Base-by-base conservation (phyloP, 1,140 invertebrate genomes). In the Drosophila setifemur region DNA sequence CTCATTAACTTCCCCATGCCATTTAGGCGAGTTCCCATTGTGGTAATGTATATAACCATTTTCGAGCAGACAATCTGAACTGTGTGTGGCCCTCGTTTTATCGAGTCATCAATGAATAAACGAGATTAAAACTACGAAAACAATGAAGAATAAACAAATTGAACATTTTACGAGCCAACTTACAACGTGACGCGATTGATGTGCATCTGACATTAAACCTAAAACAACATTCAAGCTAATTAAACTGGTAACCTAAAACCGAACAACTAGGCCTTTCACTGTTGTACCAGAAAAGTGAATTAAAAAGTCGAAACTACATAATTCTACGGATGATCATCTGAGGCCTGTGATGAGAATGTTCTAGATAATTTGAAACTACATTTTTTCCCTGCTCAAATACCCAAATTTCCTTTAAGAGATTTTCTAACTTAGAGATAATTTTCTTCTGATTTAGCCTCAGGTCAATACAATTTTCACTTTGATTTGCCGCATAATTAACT, bases 401-500 rank as follows among this genome's bases (percentile, higher is more conserved):
- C n/a, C n/a, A 7, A 31, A 25, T 48, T 50, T 18, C 2, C 7
- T 16, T 5, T 6, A 4, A 6, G 29, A 16, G 26, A 12, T 16
- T 21, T 6, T 47, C 4, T 35, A 2, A 1, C 40, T 18, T 21
- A 1, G 21, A 6, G 45, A 9, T 21, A 18, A 31, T 58, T 28
- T 58, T 25, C 7, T 12, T 18, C 16, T 28, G 18, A 33, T 55
- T 33, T 43, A 23, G 37, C 43, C 23, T 37, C 2, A 4, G 33
- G 23, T 28, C 8, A 28, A 16, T 69, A 37, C 31, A 26, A 28
- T 58, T 58, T 83, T 53, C 37, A 58, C 74, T 85, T 85, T 83
- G 79, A 83, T 61, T 47, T 54, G 45, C 74, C 79, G 79, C 50
- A 40, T 53, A 83, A 74, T 79, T 78, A 85, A 79, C 74, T 58